These are phyloP conservation scores for Sclerodermus sp. DNA, from an alignment of 2,888 invertebrate genomes.

Conservation along the genomic window DNA sequence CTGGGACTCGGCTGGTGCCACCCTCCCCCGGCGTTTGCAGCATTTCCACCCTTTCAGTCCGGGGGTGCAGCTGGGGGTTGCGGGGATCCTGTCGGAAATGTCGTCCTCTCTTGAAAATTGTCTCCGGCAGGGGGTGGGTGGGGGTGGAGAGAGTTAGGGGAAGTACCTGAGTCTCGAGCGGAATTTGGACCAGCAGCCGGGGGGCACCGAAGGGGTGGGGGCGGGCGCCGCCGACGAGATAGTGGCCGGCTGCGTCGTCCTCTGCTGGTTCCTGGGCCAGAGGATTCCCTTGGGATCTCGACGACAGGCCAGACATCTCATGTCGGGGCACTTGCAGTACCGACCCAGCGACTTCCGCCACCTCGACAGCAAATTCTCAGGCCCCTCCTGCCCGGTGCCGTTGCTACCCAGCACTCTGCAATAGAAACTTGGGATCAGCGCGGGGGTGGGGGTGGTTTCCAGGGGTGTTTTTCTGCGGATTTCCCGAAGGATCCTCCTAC, in stretches of 20 bases:
- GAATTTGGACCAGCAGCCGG: slow-evolving; percentile 41
- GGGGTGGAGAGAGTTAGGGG: too few species aligned
- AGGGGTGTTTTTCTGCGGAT: too few species aligned
- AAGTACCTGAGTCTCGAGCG: slow-evolving; percentile 48
- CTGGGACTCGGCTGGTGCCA: slow-evolving; percentile 41
- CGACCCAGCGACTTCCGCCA: slow-evolving; percentile 34
- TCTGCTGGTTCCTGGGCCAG: slow-evolving; percentile 39
- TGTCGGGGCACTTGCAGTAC: slow-evolving; percentile 39
- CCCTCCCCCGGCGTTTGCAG: slow-evolving; percentile 36
- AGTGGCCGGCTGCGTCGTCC: slow-evolving; percentile 5
- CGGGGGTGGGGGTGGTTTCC: too few species aligned
- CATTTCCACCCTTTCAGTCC: slow-evolving; percentile 37
- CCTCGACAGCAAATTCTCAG: slow-evolving; percentile 31
- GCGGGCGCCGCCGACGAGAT: slow-evolving; percentile 4
- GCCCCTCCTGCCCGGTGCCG: slow-evolving; percentile 15
- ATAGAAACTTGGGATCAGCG: too few species aligned
- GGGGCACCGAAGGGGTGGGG: slow-evolving; percentile 17
- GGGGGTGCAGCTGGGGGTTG: slow-evolving; percentile 23
- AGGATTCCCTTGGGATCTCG: slow-evolving; percentile 42
- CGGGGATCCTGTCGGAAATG: too few species aligned
- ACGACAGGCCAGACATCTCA: slow-evolving; percentile 50
- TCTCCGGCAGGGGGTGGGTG: too few species aligned
- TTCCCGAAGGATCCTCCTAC: too few species aligned
- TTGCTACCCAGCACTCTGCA: slow-evolving; percentile 32
- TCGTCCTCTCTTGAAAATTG: too few species aligned